Evolutionary conservation across 2,888 invertebrate genomes (phyloP), one percentile per base, ranked within the genome.

Genomic region (Megalurothrips usitatus): DNA sequence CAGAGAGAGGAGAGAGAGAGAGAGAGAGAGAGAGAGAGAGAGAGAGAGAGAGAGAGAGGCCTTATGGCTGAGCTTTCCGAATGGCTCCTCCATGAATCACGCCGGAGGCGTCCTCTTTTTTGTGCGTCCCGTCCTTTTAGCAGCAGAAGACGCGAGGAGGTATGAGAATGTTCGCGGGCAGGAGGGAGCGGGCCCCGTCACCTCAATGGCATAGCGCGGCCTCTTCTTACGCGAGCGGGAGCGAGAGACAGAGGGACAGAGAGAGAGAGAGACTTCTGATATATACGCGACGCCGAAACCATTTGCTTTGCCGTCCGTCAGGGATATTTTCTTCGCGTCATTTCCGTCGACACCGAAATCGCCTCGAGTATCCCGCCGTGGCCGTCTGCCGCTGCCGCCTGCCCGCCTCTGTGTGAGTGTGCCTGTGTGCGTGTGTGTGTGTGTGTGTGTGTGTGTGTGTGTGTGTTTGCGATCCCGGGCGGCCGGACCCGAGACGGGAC

Each of bases 341-440:
- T 75, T 75, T 75, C 68, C 68, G 68, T 75, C 68, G 26, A 75
- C 68, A 75, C 23, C 68, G 68, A 75, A 75, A 75, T 75, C 68
- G 68, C 26, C 68, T 75, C 68, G 23, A 58, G 19, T 58, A n/a
- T n/a, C n/a, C 58, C 17, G 58, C 58, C 2, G 34, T 43, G 34
- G 34, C 2, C 34, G 34, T 43, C 34, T 43, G 34, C 34, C 6
- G 34, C 34, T 43, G 34, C 34, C 34, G 34, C 34, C 34, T 43
- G 34, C 34, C 6, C 34, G 6, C 34, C 2, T 43, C 3, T 6
- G 2, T 4, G 34, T 43, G 34, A 43, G 34, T 43, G 34, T 43
- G 34, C 6, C 3, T 43, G 34, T 43, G 34, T 43, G 34, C 6
- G 34, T 43, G 34, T 43, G 34, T 6, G 34, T 43, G 34, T 43